Base-by-base conservation (phyloP, 2,888 invertebrate species). In the Augochlorella aurata region DNA sequence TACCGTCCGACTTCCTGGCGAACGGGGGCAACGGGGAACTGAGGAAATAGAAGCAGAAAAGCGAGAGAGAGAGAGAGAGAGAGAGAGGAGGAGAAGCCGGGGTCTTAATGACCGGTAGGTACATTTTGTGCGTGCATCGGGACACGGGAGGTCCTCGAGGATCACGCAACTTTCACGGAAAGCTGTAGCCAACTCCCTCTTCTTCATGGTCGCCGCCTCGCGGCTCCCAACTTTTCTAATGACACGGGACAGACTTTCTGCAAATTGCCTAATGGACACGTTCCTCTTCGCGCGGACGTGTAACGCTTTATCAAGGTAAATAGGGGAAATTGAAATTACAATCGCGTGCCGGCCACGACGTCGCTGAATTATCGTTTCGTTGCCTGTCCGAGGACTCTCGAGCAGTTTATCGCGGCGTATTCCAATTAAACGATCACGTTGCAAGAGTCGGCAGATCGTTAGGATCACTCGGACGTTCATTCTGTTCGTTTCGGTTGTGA, bases 1-100 rank as follows among this genome's bases (percentile, higher is more conserved):
- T 87, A 87, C 83, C 82, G 81, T 77, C 84, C 83, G 85, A 87
- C 87, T 87, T 87, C 80, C 88, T 83, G 87, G 82, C 86, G 77
- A 82, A 82, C 74, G 68, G 63, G 72, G 72, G 65, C 61, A 44
- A 49, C 78, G 81, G 76, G 71, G 73, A 45, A 68, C 61, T 9
- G 29, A 73, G 78, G 49, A 58, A 74, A 87, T 65, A 76, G 77
- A 76, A 65, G 44, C 65, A 74, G 81, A 76, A 81, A 50, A 69
- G 70, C 79, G 74, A 69, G 58, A 77, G 16, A 29, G n/a, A n/a
- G 18, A 14, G 7, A 61, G 16, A 29, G 7, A 61, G 29, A 29
- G 61, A 24, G 61, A 18, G 29, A 44, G 54, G 18, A 18, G 24
- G 61, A 9, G 29, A 44, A 63, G 71, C 52, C 12, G 61, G 24